Conservation (phyloP, 2,888 invertebrate genomes). For the Congeria kusceri region DNA sequence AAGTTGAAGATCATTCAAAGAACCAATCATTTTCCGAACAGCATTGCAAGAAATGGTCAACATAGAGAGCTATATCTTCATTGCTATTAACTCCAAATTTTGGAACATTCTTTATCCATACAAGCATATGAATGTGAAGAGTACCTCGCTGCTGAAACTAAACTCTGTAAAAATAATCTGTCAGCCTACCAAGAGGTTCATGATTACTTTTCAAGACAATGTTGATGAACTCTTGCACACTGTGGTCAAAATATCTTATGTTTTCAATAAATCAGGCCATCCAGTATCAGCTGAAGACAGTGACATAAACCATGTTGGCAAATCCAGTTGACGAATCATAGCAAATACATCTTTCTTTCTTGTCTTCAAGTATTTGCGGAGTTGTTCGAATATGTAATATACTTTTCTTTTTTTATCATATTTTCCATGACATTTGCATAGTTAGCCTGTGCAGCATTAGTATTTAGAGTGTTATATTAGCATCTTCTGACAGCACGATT, state of each 20-base stretch:
- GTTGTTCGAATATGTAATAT: slow-evolving; percentile 74
- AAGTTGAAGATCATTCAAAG: slow-evolving; percentile 38
- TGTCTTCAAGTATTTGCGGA: slow-evolving; percentile 55
- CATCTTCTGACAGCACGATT: slow-evolving; percentile 22
- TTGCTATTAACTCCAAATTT: slow-evolving; percentile 22
- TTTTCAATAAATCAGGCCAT: slow-evolving; percentile 47
- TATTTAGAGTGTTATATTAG: no score
- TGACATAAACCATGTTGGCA: slow-evolving; percentile 60
- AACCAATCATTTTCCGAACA: slow-evolving; percentile 9
- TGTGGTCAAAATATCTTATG: slow-evolving; percentile 45
- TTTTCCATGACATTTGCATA: slow-evolving; percentile 17
- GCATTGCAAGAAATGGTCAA: slow-evolving; percentile 48
- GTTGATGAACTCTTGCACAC: slow-evolving; percentile 45
- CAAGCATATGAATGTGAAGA: slow-evolving; percentile 49
- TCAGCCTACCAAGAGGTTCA: slow-evolving; percentile 23
- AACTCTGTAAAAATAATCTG: slow-evolving; percentile 34
- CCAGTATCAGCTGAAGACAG: slow-evolving; percentile 55
- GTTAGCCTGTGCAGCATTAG: no score
- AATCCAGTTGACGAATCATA: slow-evolving; percentile 56
- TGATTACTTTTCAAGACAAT: slow-evolving; percentile 29
- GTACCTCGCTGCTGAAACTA: slow-evolving; percentile 47
- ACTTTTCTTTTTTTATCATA: slow-evolving; percentile 76
- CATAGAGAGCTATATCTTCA: slow-evolving; percentile 31
- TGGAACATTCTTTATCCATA: slow-evolving; percentile 48
- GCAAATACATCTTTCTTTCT: slow-evolving; percentile 51